Conservation (phyloP, 2,797 vertebrate genomes). For the Pseudochromis fuscus region DNA sequence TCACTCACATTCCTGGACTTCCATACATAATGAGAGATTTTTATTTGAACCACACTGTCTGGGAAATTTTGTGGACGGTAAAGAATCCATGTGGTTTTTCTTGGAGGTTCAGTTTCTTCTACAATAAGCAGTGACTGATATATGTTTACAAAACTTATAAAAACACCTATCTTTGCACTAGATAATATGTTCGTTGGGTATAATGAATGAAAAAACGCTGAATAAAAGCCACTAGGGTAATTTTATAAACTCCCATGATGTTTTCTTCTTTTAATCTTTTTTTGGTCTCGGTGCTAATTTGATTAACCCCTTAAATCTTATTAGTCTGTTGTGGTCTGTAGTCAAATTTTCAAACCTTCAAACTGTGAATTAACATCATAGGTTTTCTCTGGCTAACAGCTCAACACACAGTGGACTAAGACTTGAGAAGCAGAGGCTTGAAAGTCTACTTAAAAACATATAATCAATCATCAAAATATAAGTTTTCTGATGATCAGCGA, state of each 20-base stretch:
- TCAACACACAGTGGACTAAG: no score
- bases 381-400: background rate
- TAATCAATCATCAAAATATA: no score
- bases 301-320: background rate
- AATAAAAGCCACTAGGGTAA: background rate
- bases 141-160: background rate
- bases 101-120: background rate
- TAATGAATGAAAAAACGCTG: background rate
- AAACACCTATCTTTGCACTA: background rate
- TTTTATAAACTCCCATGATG: background rate
- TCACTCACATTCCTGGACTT: slow-evolving; percentile 72
- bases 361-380: no score
- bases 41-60: slow-evolving; percentile 33
- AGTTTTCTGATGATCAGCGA: background rate
- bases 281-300: slow-evolving; percentile 1
- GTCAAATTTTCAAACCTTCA: background rate
- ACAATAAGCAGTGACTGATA: no score
- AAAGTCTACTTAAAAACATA: no score
- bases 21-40: slow-evolving; percentile 57
- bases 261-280: background rate
- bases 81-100: slow-evolving; percentile 11
- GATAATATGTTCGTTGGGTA: background rate
- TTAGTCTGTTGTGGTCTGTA: background rate
- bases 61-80: slow-evolving; percentile 30
- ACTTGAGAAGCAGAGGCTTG: no score